A percentile compares a stretch with the other conserved stretches of the same genome.
Evolutionary conservation across 2,888 invertebrate species (phyloP).

Genomic region (Ornithoptera priamus): DNA sequence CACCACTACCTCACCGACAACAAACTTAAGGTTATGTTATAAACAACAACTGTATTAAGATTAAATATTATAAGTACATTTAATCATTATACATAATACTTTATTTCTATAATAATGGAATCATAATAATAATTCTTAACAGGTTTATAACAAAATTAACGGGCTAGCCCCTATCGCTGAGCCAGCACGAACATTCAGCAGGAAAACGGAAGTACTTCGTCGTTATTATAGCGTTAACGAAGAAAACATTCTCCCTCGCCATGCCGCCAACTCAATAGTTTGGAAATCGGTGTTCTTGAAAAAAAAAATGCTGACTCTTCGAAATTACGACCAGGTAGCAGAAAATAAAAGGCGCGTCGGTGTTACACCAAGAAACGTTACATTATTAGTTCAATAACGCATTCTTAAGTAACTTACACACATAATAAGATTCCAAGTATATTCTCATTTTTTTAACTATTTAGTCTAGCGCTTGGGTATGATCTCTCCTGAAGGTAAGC

Average conservation of each 20-base stretch:
- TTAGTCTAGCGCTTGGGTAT: no score
- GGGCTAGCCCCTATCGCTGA: constrained; percentile 1
- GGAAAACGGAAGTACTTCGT: constrained; percentile 13
- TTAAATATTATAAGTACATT: no score
- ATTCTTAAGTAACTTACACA: no score
- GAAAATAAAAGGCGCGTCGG: constrained; percentile 17
- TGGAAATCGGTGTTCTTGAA: constrained; percentile 10
- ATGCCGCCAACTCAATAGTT: constrained; percentile 8
- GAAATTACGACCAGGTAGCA: constrained; percentile 24
- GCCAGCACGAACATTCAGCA: constrained; percentile 11
- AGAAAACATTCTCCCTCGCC: constrained; percentile 11
- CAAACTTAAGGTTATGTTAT: no score
- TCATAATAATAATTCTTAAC: background rate
- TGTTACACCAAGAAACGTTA: background rate
- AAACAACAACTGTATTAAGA: no score
- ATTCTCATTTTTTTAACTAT: no score
- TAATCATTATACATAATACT: no score
- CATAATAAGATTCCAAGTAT: no score
- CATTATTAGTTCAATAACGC: no score
- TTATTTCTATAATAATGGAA: no score
- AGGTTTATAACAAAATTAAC: constrained; percentile 25
- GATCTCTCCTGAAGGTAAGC: no score
- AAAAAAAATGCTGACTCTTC: constrained; percentile 16
- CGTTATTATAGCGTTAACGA: constrained; percentile 20
- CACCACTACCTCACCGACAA: no score